Base-by-base conservation (phyloP, 1,140 invertebrate species). In the Lepidostoma basale region DNA sequence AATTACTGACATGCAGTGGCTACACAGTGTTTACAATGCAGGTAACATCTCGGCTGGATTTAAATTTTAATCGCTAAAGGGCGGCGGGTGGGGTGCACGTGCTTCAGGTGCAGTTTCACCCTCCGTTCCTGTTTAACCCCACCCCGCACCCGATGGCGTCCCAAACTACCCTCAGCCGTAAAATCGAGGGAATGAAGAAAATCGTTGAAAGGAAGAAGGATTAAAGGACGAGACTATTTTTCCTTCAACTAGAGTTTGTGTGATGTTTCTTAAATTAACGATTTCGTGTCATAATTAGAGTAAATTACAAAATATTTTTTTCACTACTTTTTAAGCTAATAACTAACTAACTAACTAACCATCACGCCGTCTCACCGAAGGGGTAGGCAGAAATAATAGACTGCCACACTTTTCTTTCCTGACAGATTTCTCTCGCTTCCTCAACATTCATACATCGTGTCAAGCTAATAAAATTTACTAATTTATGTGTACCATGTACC, bases 31-130 rank as follows among this genome's bases (percentile, higher is more conserved):
- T 56, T 56, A 56, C 52, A 33, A 56, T 56, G 33, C 52, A 36
- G 52, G 52, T 56, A 56, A 56, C 52, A 56, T 56, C 52, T 56
- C 52, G 28, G n/a, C 28, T 56, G 16, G 52, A 56, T 56, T 56
- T 56, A 56, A 56, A 56, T 56, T 56, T 56, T 56, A 56, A 56
- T 56, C 52, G 52, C 36, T 36, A 22, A 30, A 30, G 52, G 52
- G 16, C 8, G 52, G 26, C 14, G 52, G 52, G 52, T 33, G 28
- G 16, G 28, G 16, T 16, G 52, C 52, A 56, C 52, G 52, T 56
- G 52, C 52, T 16, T 2, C 52, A 36, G 52, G 28, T 56, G 52
- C 52, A 56, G n/a, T n/a, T n/a, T n/a, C n/a, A n/a, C n/a, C n/a
- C n/a, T n/a, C n/a, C n/a, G n/a, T n/a, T n/a, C n/a, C n/a, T n/a